Evolutionary conservation across 35 echinoderm and acorn worm species (phyloP).

Genomic region (Hemicentrotus pulcherrimus): DNA sequence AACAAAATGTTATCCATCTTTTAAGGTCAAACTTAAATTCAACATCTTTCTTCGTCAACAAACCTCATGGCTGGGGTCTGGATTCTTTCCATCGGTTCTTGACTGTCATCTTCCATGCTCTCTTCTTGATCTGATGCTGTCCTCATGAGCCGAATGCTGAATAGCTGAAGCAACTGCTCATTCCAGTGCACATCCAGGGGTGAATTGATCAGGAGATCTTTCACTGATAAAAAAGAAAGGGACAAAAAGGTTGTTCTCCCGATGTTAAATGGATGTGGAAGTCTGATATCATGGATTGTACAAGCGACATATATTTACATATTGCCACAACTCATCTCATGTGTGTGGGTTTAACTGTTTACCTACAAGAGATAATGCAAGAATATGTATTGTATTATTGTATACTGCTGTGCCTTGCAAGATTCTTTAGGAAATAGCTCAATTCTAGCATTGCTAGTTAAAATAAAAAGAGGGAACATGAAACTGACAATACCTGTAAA

Average conservation of each 20-base stretch:
- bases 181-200: slow-evolving; percentile 37
- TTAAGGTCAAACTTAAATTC: background rate
- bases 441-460: too few species aligned
- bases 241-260: background rate
- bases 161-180: background rate
- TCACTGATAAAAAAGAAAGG: background rate
- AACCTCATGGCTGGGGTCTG: background rate
- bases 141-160: background rate
- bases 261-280: background rate
- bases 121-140: slow-evolving; percentile 17
- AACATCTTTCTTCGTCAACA: background rate
- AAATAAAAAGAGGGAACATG: too few species aligned
- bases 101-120: slow-evolving; percentile 10
- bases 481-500: too few species aligned
- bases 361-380: too few species aligned
- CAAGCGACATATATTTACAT: too few species aligned
- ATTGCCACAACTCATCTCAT: too few species aligned
- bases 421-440: too few species aligned
- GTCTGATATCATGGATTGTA: background rate
- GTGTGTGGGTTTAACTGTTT: too few species aligned
- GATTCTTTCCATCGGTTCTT: background rate
- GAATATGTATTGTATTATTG: too few species aligned
- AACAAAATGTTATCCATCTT: too few species aligned
- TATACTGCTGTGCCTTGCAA: too few species aligned
- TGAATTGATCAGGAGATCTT: background rate